These are phyloP conservation scores for Virgularia gustaviana DNA, from an alignment of 92 coral and sea anemone genomes.

Conservation along the genomic window DNA sequence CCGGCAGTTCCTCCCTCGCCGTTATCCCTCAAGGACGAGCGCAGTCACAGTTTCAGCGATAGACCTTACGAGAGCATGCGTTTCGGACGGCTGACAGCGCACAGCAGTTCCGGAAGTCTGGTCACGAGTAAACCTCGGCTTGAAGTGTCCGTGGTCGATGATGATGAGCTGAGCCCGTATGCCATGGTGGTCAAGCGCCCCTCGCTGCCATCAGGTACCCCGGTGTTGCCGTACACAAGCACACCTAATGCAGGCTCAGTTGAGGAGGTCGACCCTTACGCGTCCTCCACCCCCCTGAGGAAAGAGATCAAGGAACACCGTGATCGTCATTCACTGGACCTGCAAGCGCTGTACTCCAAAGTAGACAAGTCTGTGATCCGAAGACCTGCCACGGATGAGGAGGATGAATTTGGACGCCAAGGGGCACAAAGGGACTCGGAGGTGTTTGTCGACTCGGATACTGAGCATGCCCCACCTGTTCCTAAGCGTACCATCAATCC, in stretches of 20 bases:
- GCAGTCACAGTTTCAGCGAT: slow-evolving; percentile 65
- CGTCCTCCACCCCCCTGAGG: slow-evolving; percentile 59
- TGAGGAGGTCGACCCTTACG: slow-evolving; percentile 55
- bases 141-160: slow-evolving; percentile 59
- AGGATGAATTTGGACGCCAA: slow-evolving; percentile 59
- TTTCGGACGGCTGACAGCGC: slow-evolving; percentile 56
- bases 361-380: slow-evolving; percentile 69
- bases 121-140: slow-evolving; percentile 10
- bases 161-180: slow-evolving; percentile 70
- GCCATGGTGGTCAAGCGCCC: slow-evolving; percentile 61
- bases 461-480: slow-evolving; percentile 10
- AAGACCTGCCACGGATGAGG: slow-evolving; percentile 63
- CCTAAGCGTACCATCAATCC: neutral
- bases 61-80: slow-evolving; percentile 53
- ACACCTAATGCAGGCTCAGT: slow-evolving; percentile 32
- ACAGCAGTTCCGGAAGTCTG: slow-evolving; percentile 17
- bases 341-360: slow-evolving; percentile 56
- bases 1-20: slow-evolving; percentile 65
- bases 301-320: neutral
- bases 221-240: neutral
- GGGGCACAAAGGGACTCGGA: slow-evolving; percentile 40
- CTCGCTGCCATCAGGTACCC: neutral
- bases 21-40: slow-evolving; percentile 28
- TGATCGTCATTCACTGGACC: neutral
- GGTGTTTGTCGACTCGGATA: slow-evolving; percentile 5